Base-by-base conservation (phyloP, 2,797 vertebrate species). In the Premnoplex brunnescens region DNA sequence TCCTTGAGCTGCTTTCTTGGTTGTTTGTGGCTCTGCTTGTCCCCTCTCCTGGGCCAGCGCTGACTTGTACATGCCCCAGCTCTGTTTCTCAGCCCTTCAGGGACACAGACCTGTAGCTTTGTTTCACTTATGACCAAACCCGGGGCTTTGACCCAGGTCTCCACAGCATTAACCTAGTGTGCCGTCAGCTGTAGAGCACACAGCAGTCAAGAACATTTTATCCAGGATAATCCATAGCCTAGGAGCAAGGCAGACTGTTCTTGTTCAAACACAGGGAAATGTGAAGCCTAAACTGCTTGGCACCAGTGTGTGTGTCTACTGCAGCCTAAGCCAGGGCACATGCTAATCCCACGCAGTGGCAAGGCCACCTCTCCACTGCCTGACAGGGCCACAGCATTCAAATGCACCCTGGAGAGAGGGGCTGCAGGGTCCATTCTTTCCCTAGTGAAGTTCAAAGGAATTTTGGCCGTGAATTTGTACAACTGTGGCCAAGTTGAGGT, bases 271-370 rank as follows among this genome's bases (percentile, higher is more conserved):
- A 96, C 80, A 71, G 62, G 60, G 91, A 88, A 93, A 96, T 79
- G 85, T 80, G 95, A 93, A 94, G 95, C 80, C 95, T 96, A 95
- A 96, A 97, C 87, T 72, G 32, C 88, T 96, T 96, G 95, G 91
- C 93, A 26, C 36, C 28, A 12, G 55, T 1, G 0, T 54, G 0
- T 54, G 43, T 68, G 67, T 48, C 73, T 84, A 1, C 37, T 51
- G 77, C 88, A 58, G 79, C 78, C 67, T 77, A 71, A 85, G 37
- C 44, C 75, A 63, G 37, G 41, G 43, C 62, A 46, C 4, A 11
- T 52, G 66, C 34, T 78, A 58, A 71, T 85, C 66, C 76, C 20
- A 6, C 16, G 2, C 1, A 0, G 55, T 6, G 9, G 39, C 58
- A 58, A 41, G 86, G 79, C 46, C 48, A 64, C 23, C 48, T 55